Evolutionary conservation across 1,140 invertebrate genomes (phyloP), one percentile per base, ranked within the genome.

Genomic region (Wasmannia auropunctata): DNA sequence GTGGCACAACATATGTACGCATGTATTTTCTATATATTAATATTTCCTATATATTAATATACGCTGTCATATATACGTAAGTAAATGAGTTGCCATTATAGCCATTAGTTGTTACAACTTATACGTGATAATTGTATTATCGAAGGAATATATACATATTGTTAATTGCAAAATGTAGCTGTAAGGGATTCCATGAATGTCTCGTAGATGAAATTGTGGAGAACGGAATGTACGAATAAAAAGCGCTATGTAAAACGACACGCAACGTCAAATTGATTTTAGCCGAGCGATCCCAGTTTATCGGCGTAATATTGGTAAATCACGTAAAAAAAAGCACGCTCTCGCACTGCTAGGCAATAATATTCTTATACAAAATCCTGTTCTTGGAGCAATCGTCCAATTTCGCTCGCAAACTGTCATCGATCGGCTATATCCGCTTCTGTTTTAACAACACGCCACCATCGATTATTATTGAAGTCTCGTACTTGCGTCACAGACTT

Each of bases 201-300:
- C 37, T 43, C 25, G 40, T 43, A 46, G 11, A 22, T 46, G 54
- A 14, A 58, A 76, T 58, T 58, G 16, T 40, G 37, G 37, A 43
- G 54, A 60, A 40, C n/a, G 74, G 37, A 43, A 77, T 43, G n/a
- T 60, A 77, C 37, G 74, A 62, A 77, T 77, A 63, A 77, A 76
- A 76, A 60, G 74, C 37, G 74, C 54, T 28, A 43, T 25, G 22
- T 43, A 62, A 76, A 77, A 77, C 40, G 37, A 63, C 25, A 46
- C 11, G 49, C 51, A 54, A 58, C 70, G 25, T 40, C 40, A 49
- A 49, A 40, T 43, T 77, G 58, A 46, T 77, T 79, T 79, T 28
- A 65, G 58, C 6, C 58, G 58, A 79, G 28, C 75, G 75, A 79
- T 79, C 40, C 40, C 58, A 65, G 14, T 49, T 79, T 19, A 3